Base-by-base conservation (phyloP, 2,113 vertebrate species). In the Hippopotamus amphibius region DNA sequence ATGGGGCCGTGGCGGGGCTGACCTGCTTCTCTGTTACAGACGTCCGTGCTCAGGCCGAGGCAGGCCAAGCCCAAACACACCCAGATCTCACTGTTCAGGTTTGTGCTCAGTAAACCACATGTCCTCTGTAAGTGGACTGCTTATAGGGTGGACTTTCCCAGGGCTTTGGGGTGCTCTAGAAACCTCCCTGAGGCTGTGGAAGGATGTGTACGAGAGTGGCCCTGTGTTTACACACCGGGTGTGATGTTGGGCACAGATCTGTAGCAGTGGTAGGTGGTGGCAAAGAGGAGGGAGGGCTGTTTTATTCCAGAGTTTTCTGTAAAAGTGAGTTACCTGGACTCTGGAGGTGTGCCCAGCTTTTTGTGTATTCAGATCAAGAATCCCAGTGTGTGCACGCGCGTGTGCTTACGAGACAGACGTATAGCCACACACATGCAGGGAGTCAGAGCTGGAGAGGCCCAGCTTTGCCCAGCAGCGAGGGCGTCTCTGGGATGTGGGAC, bases 241-340 rank as follows among this genome's bases (percentile, higher is more conserved):
- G 30, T 17, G 46, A 68, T 68, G 28, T 9, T 88, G 77, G 72
- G 16, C 26, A 61, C 83, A 74, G 41, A 48, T 90, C 50, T 37
- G 41, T n/a, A 59, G 72, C 21, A 26, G 30, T 84, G 26, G 37
- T 68, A 65, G 46, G 46, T 50, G 6, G 28, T 66, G n/a, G 65
- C 16, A 43, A 30, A 30, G 59, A 33, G 61, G 16, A 48, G 13
- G 28, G 11, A 82, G 43, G 21, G 3, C 37, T 22, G 81, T 77
- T 72, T 87, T 85, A 72, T 83, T 93, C 24, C 50, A 57, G 61
- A 83, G 4, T 59, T 95, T 89, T 90, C 81, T 90, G 7, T 83
- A 72, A 85, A 87, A 71, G 19, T 90, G 66, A 96, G 48, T 94
- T 96, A 72, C n/a, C 46, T 63, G 63, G 46, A 82, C 21, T 82